Base-by-base conservation (phyloP, 2,797 vertebrate genomes). In the Masticophis lateralis region DNA sequence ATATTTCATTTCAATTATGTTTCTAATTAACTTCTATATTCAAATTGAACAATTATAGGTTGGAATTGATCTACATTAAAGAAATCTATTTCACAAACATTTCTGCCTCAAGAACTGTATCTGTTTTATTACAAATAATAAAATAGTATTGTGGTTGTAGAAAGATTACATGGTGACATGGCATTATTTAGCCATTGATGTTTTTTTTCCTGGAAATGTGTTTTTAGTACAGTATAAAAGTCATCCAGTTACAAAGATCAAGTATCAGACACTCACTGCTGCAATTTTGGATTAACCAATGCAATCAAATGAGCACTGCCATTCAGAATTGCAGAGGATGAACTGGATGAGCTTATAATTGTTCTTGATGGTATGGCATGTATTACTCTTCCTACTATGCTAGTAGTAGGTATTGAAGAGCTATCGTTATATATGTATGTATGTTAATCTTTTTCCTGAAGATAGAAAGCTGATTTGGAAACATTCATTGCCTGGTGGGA, bases 191-290 rank as follows among this genome's bases (percentile, higher is more conserved):
- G 98, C 97, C 98, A 97, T 98, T 99, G 98, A 98, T 98, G 99
- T 98, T 99, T 99, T 98, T 98, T 99, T 98, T 98, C 98, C 98
- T 98, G 98, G 99, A 99, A 99, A 99, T 99, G 98, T 98, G 98
- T 98, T 97, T 98, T 98, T 98, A 98, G 98, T 98, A 98, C 98
- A 99, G 98, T 98, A 99, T 99, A 99, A 99, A 99, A 98, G 99
- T 99, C 98, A 99, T 99, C 98, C 98, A 99, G 97, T 99, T 99
- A 98, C 99, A 99, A 98, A 99, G 99, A 98, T 99, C 99, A 96
- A 99, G 99, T 98, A 99, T 99, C 98, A 99, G 99, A 99, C 98
- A 99, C 99, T 98, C 98, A 99, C 96, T 99, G 99, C 98, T 99
- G 99, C 99, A 99, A 99, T 99, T 99, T 99, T 98, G 99, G 99